Percentiles rank a stretch among this genome's conserved stretches.
Evolutionary conservation across 1,140 invertebrate species (phyloP).

Genomic region (Mycetomoellerius zeteki): DNA sequence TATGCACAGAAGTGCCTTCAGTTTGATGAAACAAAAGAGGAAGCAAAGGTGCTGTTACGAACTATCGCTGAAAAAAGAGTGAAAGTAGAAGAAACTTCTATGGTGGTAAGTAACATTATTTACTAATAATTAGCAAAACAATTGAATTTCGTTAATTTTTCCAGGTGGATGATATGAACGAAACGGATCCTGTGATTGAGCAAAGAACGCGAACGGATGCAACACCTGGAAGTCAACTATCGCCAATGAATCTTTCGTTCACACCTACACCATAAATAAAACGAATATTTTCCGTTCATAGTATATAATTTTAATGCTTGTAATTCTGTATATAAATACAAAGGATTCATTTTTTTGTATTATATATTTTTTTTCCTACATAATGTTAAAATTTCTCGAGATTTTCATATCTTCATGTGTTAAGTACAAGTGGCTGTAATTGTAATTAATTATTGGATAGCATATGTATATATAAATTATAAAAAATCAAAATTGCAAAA

Average conservation of each 20-base stretch:
- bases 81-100: slow-evolving; percentile 86
- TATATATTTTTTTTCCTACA: slow-evolving; percentile 17
- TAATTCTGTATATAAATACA: slow-evolving; percentile 42
- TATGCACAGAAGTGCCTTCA: slow-evolving; percentile 98
- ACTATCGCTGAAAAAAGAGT: slow-evolving; percentile 91
- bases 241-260: slow-evolving; percentile 85
- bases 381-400: background rate
- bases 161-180: slow-evolving; percentile 86
- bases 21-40: slow-evolving; percentile 95
- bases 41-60: slow-evolving; percentile 95
- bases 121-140: background rate
- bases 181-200: slow-evolving; percentile 84
- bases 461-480: too few relatives aligned
- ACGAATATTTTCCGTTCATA: background rate
- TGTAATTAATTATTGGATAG: background rate
- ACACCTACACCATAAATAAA: slow-evolving; percentile 79
- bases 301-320: slow-evolving; percentile 1
- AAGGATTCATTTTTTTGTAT: slow-evolving; percentile 28
- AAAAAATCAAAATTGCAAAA: background rate
- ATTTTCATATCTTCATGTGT: background rate
- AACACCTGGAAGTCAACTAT: slow-evolving; percentile 82
- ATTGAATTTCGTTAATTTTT: slow-evolving; percentile 55
- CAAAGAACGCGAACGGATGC: slow-evolving; percentile 68
- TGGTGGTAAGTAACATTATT: slow-evolving; percentile 83
- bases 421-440: background rate